Percentiles rank a stretch among this genome's conserved stretches.
phyloP scores from a whole-genome alignment of 2,888 invertebrate genomes.

The Phymatocera aterrima region DNA sequence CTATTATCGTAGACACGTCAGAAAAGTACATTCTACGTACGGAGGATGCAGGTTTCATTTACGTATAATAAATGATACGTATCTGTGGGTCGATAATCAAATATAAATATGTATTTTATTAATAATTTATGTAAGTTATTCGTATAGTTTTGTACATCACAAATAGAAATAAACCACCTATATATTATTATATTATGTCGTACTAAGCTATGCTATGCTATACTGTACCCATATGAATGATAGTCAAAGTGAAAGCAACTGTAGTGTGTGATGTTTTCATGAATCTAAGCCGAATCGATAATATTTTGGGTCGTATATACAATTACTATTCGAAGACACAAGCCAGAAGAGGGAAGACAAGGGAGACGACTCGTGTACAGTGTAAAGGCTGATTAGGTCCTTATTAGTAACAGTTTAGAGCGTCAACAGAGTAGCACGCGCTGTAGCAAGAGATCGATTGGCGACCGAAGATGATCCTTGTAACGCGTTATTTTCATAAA shows the following conservation, averaged over 20 bases:
- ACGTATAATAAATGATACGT: constrained; percentile 16
- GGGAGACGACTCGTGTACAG: background rate
- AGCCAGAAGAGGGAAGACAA: background rate
- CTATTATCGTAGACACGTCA: background rate
- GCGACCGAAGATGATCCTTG: constrained; percentile 8
- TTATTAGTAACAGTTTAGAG: background rate
- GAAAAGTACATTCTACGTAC: too few species aligned
- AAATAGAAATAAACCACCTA: constrained; percentile 29
- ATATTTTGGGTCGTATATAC: constrained; percentile 44
- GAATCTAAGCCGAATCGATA: background rate
- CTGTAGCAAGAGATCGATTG: constrained; percentile 1
- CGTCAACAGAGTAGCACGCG: background rate
- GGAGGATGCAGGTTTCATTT: constrained; percentile 26
- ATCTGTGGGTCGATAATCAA: constrained; percentile 39
- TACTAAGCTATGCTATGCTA: background rate
- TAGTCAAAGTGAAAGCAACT: background rate
- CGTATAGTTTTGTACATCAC: constrained; percentile 27
- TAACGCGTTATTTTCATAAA: background rate
- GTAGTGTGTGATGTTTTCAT: background rate
- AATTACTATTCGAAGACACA: background rate
- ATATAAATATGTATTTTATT: constrained; percentile 13
- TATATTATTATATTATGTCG: too few species aligned
- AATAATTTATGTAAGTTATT: constrained; percentile 43
- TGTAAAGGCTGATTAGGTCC: background rate
- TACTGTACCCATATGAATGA: background rate